A percentile compares a stretch with the other conserved stretches of the same genome.
Conservation (phyloP, 2,888 invertebrate species). For the Dolichomitus sp. region DNA sequence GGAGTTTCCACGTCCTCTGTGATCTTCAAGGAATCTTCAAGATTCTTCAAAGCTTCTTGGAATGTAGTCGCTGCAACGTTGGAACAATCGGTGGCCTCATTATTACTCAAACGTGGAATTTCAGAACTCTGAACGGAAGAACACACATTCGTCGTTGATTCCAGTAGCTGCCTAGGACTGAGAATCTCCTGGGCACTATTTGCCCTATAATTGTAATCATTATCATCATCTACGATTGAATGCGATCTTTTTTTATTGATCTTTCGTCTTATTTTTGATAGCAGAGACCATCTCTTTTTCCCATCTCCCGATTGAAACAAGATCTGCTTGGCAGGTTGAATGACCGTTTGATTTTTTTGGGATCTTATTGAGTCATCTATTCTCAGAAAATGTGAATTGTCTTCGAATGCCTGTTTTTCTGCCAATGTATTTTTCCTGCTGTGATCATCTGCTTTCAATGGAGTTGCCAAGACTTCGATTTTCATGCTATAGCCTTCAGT, state of each 20-base stretch:
- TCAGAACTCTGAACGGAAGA: slow-evolving; percentile 51
- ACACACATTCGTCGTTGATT: slow-evolving; percentile 66
- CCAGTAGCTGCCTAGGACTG: slow-evolving; percentile 63
- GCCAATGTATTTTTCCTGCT: background rate
- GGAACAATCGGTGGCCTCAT: slow-evolving; percentile 10
- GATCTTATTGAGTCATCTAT: background rate
- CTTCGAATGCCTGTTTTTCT: slow-evolving; percentile 20
- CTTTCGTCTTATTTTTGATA: slow-evolving; percentile 53
- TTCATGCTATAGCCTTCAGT: slow-evolving; percentile 61
- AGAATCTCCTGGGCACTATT: slow-evolving; percentile 65
- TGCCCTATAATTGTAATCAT: background rate
- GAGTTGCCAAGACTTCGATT: slow-evolving; percentile 56
- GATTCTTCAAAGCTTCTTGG: slow-evolving; percentile 60
- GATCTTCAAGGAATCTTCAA: slow-evolving; percentile 62
- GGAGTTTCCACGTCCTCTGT: slow-evolving; percentile 12
- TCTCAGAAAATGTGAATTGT: slow-evolving; percentile 17
- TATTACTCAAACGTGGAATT: slow-evolving; percentile 9
- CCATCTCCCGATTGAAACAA: background rate
- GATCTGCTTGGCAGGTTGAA: background rate
- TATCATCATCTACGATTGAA: slow-evolving; percentile 18
- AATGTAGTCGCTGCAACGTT: slow-evolving; percentile 37
- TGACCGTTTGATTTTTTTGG: background rate
- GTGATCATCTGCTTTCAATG: slow-evolving; percentile 27
- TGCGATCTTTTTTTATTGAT: slow-evolving; percentile 32
- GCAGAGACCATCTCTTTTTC: slow-evolving; percentile 36